These are phyloP conservation scores for Riptortus pedestris DNA, from an alignment of 1,140 invertebrate species.

Conservation along the genomic window DNA sequence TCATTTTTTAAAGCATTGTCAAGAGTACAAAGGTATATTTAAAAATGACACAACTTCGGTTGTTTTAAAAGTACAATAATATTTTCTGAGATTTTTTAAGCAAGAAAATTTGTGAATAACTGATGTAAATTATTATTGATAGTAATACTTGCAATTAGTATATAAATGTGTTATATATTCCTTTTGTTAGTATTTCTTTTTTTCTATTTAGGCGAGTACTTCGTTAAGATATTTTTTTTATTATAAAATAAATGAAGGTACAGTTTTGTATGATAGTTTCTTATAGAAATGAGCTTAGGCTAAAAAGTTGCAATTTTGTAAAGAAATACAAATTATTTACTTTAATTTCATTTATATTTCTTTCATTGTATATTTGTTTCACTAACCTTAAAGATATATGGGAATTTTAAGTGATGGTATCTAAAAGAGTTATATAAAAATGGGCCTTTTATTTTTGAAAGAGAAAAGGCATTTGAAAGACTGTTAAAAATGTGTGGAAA, in stretches of 20 bases:
- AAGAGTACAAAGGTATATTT: conserved; percentile 14
- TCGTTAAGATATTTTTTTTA: conserved; percentile 3
- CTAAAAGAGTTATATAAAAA: background rate
- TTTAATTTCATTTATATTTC: background rate
- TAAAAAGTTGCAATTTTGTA: background rate
- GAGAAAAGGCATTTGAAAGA: conserved; percentile 8
- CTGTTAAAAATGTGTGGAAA: too few species aligned
- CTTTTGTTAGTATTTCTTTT: conserved; percentile 7
- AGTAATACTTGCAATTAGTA: conserved; percentile 1
- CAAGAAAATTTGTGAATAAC: background rate
- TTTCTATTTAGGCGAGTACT: conserved; percentile 4
- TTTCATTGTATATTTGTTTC: background rate
- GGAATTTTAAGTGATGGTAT: background rate
- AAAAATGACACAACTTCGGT: conserved; percentile 13
- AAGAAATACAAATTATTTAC: background rate
- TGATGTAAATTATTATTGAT: background rate
- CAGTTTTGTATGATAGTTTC: background rate
- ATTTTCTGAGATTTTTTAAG: conserved; percentile 13
- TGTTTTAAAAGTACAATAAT: conserved; percentile 14
- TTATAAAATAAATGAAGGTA: background rate
- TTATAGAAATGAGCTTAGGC: conserved; percentile 10
- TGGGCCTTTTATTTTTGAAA: conserved; percentile 8
- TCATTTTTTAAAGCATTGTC: too few species aligned
- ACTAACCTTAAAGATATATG: background rate
- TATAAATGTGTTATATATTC: background rate